Evolutionary conservation across 2,888 invertebrate species (phyloP), one percentile per base, ranked within the genome.

Genomic region (Perdita meconis): DNA sequence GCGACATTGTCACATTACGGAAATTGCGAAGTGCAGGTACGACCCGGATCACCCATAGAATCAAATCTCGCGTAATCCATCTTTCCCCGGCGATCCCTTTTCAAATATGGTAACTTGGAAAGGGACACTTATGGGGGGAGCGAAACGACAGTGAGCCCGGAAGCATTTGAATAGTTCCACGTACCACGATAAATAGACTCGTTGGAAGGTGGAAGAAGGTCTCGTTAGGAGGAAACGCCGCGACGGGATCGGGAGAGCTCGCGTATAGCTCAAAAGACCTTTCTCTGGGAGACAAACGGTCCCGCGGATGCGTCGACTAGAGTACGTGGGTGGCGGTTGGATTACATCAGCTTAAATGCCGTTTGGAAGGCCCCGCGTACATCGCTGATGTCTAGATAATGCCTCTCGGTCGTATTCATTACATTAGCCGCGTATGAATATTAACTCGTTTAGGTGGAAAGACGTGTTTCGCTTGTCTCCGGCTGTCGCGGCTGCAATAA

Each of bases 341-440:
- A 76, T 74, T 76, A 76, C 76, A 57, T 74, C 67, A 59, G 73
- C 56, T 74, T 63, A 76, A 75, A 66, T 56, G 53, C 19, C 67
- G 61, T 74, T 74, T 67, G 47, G 42, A 73, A 36, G 66, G 26
- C 60, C 42, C 34, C 44, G 74, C 44, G 56, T 67, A 61, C 38
- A 26, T 36, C 55, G 38, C 34, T 42, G 65, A 60, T 67, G 74
- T 51, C 40, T 67, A 51, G 56, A 76, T 74, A 73, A 56, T 61
- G 51, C 64, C 38, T 24, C 47, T 19, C 57, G 36, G 56, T 56
- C 70, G 55, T 64, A 42, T 60, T 65, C 74, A 51, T 75, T 75
- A 59, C 47, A 55, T 71, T 65, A 65, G 53, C 44, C 56, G 56
- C 56, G 44, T 67, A 74, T 51, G 76, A 74, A 76, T 74, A 74